Evolutionary conservation across 1,140 invertebrate genomes (phyloP).

Genomic region (Liolophura sinensis): DNA sequence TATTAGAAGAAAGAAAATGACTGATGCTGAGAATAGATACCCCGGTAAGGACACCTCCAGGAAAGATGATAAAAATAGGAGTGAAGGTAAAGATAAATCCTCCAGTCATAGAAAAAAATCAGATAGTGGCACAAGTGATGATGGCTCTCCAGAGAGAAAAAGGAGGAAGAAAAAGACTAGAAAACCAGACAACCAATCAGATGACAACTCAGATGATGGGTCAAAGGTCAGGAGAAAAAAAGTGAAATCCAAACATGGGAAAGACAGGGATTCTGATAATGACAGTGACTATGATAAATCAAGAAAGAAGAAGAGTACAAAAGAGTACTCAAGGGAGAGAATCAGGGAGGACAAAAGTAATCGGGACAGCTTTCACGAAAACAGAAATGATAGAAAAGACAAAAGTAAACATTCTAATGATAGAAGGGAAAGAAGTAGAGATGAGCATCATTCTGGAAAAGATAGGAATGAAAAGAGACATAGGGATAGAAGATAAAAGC

Average conservation of each 20-base stretch:
- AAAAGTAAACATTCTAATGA: not conserved
- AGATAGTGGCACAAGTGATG: not conserved
- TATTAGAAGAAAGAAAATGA: not conserved
- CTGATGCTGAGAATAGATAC: not conserved
- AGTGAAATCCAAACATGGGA: not conserved
- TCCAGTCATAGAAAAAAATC: not conserved
- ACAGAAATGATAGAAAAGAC: not conserved
- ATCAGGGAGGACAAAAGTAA: not conserved
- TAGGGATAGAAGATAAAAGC: too few relatives aligned
- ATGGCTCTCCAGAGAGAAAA: constrained; percentile 3
- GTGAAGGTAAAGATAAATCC: not conserved
- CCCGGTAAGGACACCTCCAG: not conserved
- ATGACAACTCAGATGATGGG: not conserved
- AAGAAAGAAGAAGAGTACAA: not conserved
- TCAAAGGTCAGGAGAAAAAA: not conserved
- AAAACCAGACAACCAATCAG: not conserved
- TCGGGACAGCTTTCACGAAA: not conserved
- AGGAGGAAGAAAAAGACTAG: constrained; percentile 3
- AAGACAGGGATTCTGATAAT: not conserved
- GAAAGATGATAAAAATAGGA: not conserved
- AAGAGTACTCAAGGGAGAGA: not conserved
- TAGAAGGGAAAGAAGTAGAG: constrained; percentile 1
- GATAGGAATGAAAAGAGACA: too few relatives aligned
- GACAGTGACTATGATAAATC: constrained; percentile 2
- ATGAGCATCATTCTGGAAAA: not conserved